Percentiles rank a stretch among this genome's conserved stretches.
Evolutionary conservation across 35 echinoderm and acorn worm genomes (phyloP).

Genomic region (Ophiothrix spiculata): DNA sequence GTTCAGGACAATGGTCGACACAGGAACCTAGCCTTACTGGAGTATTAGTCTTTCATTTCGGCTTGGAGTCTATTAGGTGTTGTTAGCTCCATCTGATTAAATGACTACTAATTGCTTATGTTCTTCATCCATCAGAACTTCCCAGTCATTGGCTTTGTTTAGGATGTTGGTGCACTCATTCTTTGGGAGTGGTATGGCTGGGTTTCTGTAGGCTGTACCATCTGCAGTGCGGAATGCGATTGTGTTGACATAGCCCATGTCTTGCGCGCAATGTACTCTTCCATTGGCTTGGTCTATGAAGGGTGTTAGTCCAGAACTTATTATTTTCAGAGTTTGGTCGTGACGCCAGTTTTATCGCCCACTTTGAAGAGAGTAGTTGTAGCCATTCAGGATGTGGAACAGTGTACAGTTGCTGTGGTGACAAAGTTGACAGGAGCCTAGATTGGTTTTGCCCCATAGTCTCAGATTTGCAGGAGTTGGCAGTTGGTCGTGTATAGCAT

Average conservation of each 20-base stretch:
- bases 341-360: constrained; percentile 17
- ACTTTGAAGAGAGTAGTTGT: background rate
- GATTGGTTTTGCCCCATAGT: constrained; percentile 1
- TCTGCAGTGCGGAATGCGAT: constrained; percentile 26
- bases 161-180: background rate
- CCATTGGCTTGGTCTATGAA: background rate
- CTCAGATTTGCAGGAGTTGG: constrained; percentile 4
- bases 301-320: background rate
- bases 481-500: constrained; percentile 3
- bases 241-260: background rate
- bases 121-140: background rate
- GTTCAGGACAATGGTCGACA: too few species aligned
- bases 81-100: background rate
- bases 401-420: constrained; percentile 5
- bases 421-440: background rate
- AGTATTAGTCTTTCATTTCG: too few species aligned
- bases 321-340: constrained; percentile 5
- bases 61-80: too few species aligned
- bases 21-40: too few species aligned
- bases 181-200: background rate
- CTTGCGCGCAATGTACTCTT: background rate
- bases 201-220: constrained; percentile 10
- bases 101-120: background rate
- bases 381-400: constrained; percentile 12
- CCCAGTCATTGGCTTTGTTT: background rate